Evolutionary conservation across 2,797 vertebrate genomes (phyloP).

Genomic region (Sparus aurata): DNA sequence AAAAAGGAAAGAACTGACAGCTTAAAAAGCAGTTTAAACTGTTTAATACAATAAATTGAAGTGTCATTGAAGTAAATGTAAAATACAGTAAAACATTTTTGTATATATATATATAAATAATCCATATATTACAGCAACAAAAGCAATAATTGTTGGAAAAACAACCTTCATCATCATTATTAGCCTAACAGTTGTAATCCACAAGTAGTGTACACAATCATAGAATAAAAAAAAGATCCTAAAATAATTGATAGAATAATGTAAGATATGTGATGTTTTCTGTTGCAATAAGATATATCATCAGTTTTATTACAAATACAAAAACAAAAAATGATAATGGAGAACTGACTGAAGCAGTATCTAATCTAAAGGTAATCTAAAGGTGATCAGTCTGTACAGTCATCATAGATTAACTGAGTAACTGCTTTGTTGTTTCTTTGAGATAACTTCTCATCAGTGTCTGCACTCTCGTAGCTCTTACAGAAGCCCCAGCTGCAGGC

Average conservation of each 20-base stretch:
- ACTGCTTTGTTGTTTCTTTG: not conserved
- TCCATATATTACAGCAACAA: too few species aligned
- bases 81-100: too few species aligned
- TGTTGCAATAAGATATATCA: not conserved
- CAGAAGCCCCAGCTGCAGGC: conserved; percentile 52
- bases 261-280: not conserved
- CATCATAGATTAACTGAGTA: not conserved
- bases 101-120: too few species aligned
- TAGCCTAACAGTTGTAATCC: not conserved
- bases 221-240: too few species aligned
- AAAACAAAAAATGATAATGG: not conserved
- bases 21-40: not conserved
- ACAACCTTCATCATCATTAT: too few species aligned
- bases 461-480: not conserved
- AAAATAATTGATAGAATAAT: not conserved
- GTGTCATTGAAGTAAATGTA: too few species aligned
- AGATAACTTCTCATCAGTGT: not conserved
- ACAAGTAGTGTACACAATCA: not conserved
- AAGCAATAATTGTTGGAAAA: too few species aligned
- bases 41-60: not conserved
- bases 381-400: not conserved
- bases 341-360: not conserved
- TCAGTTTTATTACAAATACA: not conserved
- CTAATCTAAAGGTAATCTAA: not conserved
- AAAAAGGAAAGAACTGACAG: not conserved